Evolutionary conservation across 2,888 invertebrate species (phyloP).

Genomic region (Drosophila engyochracea): DNA sequence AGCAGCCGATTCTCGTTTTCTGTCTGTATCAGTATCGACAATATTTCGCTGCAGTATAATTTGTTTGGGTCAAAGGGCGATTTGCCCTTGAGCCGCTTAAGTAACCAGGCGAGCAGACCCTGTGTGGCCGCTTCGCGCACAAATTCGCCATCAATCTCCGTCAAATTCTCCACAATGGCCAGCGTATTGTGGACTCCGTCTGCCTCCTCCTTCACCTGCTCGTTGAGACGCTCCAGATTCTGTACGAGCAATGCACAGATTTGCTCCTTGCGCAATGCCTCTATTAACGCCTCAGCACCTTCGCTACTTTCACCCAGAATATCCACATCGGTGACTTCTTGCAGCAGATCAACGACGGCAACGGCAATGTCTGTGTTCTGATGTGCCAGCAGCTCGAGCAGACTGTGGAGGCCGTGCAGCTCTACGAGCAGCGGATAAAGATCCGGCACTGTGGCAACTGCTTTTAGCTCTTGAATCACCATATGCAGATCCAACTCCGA

Average conservation of each 20-base stretch:
- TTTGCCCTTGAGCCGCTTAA: conserved; percentile 95
- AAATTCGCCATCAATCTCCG: conserved; percentile 94
- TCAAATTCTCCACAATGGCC: conserved; percentile 97
- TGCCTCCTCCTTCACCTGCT: conserved; percentile 95
- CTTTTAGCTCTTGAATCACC: conserved; percentile 95
- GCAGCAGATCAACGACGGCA: conserved; percentile 87
- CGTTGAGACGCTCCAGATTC: conserved; percentile 97
- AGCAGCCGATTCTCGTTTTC: conserved; percentile 92
- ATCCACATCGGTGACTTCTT: conserved; percentile 98
- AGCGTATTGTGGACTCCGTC: conserved; percentile 98
- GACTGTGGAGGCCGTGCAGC: conserved; percentile 93
- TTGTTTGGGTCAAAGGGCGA: conserved; percentile 97
- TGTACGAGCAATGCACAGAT: conserved; percentile 95
- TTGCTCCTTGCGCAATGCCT: conserved; percentile 95
- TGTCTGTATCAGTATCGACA: conserved; percentile 97
- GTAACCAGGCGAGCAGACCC: conserved; percentile 95
- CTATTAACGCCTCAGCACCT: conserved; percentile 94
- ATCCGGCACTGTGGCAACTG: conserved; percentile 97
- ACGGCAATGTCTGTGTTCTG: conserved; percentile 93
- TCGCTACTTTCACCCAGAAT: conserved; percentile 96
- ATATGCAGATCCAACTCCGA: conserved; percentile 97
- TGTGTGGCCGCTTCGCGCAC: conserved; percentile 95
- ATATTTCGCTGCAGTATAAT: conserved; percentile 97
- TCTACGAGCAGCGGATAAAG: conserved; percentile 96
- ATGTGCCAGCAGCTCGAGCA: conserved; percentile 97